Conservation (phyloP, 2,888 invertebrate genomes). For the Nowickia ferox region DNA sequence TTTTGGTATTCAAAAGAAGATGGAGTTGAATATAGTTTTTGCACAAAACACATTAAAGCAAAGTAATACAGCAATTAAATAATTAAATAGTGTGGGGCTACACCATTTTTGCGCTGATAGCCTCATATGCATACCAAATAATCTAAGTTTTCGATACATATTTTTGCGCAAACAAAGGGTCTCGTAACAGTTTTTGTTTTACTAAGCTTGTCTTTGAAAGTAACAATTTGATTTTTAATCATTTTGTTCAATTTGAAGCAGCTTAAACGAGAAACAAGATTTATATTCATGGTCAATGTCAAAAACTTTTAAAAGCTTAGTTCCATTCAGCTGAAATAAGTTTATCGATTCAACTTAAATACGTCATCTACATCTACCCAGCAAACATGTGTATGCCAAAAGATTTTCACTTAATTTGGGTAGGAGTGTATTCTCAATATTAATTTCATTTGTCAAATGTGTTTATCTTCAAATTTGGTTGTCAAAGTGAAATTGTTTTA, state of each 20-base stretch:
- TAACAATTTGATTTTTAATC: neutral
- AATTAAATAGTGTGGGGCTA: no score
- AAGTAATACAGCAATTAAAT: no score
- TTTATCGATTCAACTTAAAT: constrained; percentile 46
- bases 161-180: neutral
- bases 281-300: constrained; percentile 71
- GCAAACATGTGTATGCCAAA: neutral
- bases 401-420: neutral
- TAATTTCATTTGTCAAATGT: neutral
- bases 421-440: neutral
- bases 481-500: no score
- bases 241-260: constrained; percentile 11
- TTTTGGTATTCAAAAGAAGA: no score
- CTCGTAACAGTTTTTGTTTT: constrained; percentile 29
- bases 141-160: no score
- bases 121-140: no score
- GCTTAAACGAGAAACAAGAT: neutral
- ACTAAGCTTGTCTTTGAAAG: constrained; percentile 45
- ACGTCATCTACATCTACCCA: constrained; percentile 34
- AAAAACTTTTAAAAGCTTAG: constrained; percentile 35
- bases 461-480: no score
- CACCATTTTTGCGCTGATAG: no score
- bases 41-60: no score
- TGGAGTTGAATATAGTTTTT: no score
- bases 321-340: constrained; percentile 43